Base-by-base conservation (phyloP, 2,888 invertebrate genomes). In the Ctena decussata region DNA sequence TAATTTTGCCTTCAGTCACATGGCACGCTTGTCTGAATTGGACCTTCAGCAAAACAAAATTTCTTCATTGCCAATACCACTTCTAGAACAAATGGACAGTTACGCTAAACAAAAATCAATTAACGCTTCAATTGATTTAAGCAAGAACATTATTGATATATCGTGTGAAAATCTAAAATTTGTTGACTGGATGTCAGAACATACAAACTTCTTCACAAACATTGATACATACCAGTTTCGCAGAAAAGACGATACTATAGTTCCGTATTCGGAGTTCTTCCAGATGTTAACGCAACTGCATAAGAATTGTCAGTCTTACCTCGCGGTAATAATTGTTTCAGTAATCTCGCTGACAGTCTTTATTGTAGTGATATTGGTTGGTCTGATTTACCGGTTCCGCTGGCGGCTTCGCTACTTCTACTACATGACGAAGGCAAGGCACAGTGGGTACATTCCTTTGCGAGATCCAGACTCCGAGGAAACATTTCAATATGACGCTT, bases 331-430 rank as follows among this genome's bases (percentile, higher is more conserved):
- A 8, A 60, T 71, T 18, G 12, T 80, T 1, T 77, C 76, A n/a
- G 30, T 73, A 27, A 69, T 78, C 37, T 74, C 37, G 18, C 21
- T 88, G 18, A 44, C 74, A 15, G 49, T 80, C 8, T 83, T 79
- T n/a, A 65, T 84, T 15, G 41, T 79, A 8, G 21, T 89, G 5
- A 41, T 84, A 8, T 41, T 84, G 0, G 70, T 60, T 27, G 86
- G 77, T 11, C 8, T 88, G 0, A 15, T 85, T 21, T 80, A 88
- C 69, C 81, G 73, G n/a, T 76, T 84, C 41, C 69, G 85, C n/a
- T 89, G 89, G 89, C 82, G 87, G 24, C 46, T 90, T 1, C 44
- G 90, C n/a, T 90, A 86, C 65, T 39, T 85, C 0, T 75, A 80
- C 41, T 80, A 79, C 37, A 80, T 79, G 79, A 65, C 80, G 12